These are phyloP conservation scores for Hydrophis major DNA, from an alignment of 2,797 vertebrate genomes.

Conservation along the genomic window DNA sequence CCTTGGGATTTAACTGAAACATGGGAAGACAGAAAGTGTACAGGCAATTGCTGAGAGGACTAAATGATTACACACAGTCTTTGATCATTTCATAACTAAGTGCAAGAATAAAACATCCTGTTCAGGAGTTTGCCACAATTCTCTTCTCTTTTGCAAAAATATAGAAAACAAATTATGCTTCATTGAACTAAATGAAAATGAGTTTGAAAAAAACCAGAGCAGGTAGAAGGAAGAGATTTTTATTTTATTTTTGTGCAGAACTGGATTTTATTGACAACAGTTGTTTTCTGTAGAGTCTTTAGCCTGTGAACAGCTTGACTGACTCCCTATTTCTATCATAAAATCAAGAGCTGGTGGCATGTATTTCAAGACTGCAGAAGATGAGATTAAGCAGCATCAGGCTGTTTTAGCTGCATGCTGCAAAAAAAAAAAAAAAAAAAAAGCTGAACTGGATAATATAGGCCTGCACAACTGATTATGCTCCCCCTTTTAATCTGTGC, in stretches of 20 bases:
- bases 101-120: neutral
- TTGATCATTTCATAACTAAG: neutral
- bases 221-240: neutral
- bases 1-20: neutral
- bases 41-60: neutral
- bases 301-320: neutral
- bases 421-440: neutral
- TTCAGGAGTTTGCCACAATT: neutral
- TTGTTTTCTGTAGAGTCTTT: neutral
- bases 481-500: neutral
- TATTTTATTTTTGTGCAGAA: neutral
- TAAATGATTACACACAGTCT: neutral
- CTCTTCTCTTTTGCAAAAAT: neutral
- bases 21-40: neutral
- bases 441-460: neutral
- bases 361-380: neutral
- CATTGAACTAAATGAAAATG: neutral
- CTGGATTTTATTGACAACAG: neutral
- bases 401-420: neutral
- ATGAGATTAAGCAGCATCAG: neutral
- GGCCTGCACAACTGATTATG: neutral
- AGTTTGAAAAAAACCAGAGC: neutral
- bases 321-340: neutral
- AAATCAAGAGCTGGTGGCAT: neutral
- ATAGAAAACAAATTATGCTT: neutral